Percentiles rank a stretch among this genome's conserved stretches.
Conservation (phyloP, 2,113 vertebrate species). For the Mastomys natalensis region DNA sequence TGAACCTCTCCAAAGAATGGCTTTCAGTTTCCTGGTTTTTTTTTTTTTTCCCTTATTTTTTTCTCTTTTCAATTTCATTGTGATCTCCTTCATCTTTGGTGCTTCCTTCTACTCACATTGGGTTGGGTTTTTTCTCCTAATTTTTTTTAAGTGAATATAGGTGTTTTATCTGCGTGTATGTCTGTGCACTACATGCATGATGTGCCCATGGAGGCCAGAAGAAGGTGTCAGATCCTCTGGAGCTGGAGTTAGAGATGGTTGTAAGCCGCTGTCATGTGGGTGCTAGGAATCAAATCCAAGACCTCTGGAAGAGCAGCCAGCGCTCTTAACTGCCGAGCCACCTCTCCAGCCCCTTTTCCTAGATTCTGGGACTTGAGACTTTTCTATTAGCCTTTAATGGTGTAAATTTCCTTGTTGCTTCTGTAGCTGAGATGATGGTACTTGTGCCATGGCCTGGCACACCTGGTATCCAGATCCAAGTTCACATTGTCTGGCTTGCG, state of each 20-base stretch:
- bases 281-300: neutral
- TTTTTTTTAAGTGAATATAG: neutral
- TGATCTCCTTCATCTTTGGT: neutral
- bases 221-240: neutral
- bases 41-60: neutral
- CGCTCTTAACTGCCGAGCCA: neutral
- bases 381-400: neutral
- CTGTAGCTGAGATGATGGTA: neutral
- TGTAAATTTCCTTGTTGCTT: neutral
- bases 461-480: neutral
- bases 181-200: neutral
- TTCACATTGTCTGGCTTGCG: neutral
- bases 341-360: neutral
- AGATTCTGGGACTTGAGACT: neutral
- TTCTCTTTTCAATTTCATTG: neutral
- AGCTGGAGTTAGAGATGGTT: neutral
- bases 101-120: neutral
- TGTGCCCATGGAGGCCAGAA: neutral
- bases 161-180: neutral
- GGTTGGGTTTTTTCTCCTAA: neutral
- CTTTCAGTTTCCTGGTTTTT: neutral
- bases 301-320: neutral
- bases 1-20: conserved; percentile 16
- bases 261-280: neutral
- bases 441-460: neutral